Evolutionary conservation across 2,888 invertebrate species (phyloP), one percentile per base, ranked within the genome.

Genomic region (Stenolophus ochropezus): DNA sequence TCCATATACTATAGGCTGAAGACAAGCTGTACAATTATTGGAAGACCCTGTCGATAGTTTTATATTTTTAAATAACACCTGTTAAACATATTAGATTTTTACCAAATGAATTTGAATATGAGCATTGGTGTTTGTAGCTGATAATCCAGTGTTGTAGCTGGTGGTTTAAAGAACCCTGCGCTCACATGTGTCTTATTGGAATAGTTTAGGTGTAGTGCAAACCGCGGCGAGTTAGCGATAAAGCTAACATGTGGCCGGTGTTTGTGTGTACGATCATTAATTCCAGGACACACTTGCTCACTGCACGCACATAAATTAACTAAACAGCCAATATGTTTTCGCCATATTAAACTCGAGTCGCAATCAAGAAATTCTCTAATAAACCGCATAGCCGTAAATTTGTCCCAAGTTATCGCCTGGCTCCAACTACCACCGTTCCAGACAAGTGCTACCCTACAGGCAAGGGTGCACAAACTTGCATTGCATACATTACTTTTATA

Each of bases 241-340:
- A 61, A 61, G 61, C 61, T 61, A 69, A 69, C 65, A 33, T 69
- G 65, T 27, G 65, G 65, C 65, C 33, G 27, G 33, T 69, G 65
- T 69, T 33, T 69, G 65, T 69, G 65, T 69, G 65, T 69, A 69
- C 11, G 65, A 69, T 69, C 65, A 69, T 69, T 69, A 69, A 69
- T 69, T 80, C 56, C 80, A 47, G 73, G 56, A 65, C 71, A 80
- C 80, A 80, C 80, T 71, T 79, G 79, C 49, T 51, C 69, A 25
- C 79, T 53, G 27, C 79, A 79, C 79, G 80, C 73, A 80, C 80
- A 80, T 80, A 80, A 80, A 80, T 80, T 80, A 80, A 80, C 53
- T 56, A 80, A 80, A 80, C 80, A 80, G 80, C 80, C 80, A 80
- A 80, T 80, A 80, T 80, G 80, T 80, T 80, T 80, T 80, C 80